These are phyloP conservation scores for Corythornis cristatus DNA, from an alignment of 2,113 vertebrate genomes.

Conservation along the genomic window DNA sequence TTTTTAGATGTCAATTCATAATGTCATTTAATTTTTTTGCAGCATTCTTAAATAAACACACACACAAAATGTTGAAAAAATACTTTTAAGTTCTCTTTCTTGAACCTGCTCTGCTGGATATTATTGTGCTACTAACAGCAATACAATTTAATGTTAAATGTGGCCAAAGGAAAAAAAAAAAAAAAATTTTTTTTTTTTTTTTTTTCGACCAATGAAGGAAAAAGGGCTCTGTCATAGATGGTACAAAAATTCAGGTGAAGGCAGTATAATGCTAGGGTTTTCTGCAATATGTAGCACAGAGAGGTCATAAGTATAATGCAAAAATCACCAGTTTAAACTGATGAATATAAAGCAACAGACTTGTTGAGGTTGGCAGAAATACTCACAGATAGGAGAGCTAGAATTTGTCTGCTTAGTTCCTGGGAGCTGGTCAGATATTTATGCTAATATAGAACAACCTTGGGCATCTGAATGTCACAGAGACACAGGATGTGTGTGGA, in stretches of 20 bases:
- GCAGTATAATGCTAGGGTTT: background rate
- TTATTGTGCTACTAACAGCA: background rate
- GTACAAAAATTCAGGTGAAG: background rate
- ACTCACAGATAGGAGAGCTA: background rate
- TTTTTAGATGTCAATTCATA: background rate
- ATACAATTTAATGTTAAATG: background rate
- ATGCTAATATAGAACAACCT: slow-evolving; percentile 60
- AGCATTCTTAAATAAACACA: background rate
- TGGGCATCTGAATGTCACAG: slow-evolving; percentile 58
- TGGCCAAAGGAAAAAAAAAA: background rate
- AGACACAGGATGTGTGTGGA: slow-evolving; percentile 37
- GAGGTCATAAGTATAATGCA: background rate
- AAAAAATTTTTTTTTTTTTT: no score
- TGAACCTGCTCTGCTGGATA: background rate
- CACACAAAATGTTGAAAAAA: slow-evolving; percentile 4
- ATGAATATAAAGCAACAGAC: background rate
- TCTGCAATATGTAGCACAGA: background rate
- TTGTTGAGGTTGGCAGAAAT: slow-evolving; percentile 1
- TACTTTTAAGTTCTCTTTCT: background rate
- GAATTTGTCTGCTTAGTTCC: slow-evolving; percentile 10
- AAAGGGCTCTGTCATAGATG: background rate
- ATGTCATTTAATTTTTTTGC: background rate
- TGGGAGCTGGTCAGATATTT: slow-evolving; percentile 51
- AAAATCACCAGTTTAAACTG: background rate
- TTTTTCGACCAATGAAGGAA: background rate